Evolutionary conservation across 2,797 vertebrate genomes (phyloP), one percentile per base, ranked within the genome.

Genomic region (Halcyon chelicuti): DNA sequence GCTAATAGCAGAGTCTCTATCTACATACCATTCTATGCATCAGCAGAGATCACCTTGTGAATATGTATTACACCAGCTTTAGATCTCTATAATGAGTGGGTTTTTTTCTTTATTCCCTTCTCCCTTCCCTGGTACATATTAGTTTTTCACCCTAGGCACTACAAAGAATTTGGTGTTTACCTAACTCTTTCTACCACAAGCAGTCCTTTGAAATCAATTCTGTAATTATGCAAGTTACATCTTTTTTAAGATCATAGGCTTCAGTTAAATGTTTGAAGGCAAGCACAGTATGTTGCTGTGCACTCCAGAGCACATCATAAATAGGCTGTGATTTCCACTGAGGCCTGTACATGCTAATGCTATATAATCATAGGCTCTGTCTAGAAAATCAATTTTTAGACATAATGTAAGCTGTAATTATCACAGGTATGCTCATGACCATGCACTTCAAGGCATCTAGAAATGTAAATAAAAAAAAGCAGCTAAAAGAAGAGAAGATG

Each of bases 311-410:
- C 68, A 72, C 37, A 65, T 28, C 26, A 26, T 37, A 88, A 80
- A 71, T 28, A 55, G 28, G 28, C 29, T 80, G 47, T 57, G 76
- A 77, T 95, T 95, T 80, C 68, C 68, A 88, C 70, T 7, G 66
- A 88, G 76, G 46, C 26, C 51, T 44, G 52, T 33, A 92, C 58
- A 23, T 52, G 35, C 25, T 86, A 86, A 72, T 47, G 37, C n/a
- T 83, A 65, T 33, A 54, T 75, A 95, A 96, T 88, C 90, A 95
- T 28, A 94, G 58, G 5, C 6, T 93, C 63, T 82, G 49, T 57
- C 85, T 80, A 82, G 29, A 77, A 95, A 93, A 67, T 20, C 62
- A 81, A 14, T 3, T 93, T 83, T 88, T 33, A 77, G 39, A 62
- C 37, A 52, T 42, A 78, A 72, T 25, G 13, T 44, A 83, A 93